phyloP scores from a whole-genome alignment of 2,888 invertebrate species.

The Plagodis dolabraria region DNA sequence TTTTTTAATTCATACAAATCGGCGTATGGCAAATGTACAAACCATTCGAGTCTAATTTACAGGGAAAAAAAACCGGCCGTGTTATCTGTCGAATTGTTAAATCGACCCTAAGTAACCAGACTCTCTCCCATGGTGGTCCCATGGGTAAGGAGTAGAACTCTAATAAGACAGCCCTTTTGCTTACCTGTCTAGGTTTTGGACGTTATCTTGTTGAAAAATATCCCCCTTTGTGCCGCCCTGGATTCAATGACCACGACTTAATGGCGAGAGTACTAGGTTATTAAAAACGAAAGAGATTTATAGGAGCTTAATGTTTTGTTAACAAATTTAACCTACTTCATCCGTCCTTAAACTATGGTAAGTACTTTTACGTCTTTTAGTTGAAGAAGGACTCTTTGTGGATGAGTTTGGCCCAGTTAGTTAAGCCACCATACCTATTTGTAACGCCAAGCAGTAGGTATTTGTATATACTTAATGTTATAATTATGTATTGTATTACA shows the following conservation, averaged over 20 bases:
- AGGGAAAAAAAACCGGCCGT: neutral
- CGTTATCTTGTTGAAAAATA: conserved; percentile 79
- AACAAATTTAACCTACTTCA: neutral
- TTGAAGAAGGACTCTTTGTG: too few species aligned
- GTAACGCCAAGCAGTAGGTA: too few species aligned
- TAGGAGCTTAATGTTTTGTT: neutral
- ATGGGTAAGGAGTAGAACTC: conserved; percentile 61
- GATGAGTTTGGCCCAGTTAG: too few species aligned
- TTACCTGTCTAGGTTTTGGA: conserved; percentile 65
- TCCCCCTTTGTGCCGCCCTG: conserved; percentile 67
- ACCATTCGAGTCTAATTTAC: too few species aligned
- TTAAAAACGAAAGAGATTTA: conserved; percentile 18
- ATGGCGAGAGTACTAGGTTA: conserved; percentile 37
- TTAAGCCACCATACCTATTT: too few species aligned
- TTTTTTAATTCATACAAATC: too few species aligned
- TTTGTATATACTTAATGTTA: too few species aligned
- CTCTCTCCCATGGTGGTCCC: conserved; percentile 72
- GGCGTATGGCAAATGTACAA: too few species aligned
- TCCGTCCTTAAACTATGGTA: too few species aligned
- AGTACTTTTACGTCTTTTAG: too few species aligned
- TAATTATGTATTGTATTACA: too few species aligned
- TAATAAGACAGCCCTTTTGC: conserved; percentile 77
- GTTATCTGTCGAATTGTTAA: conserved; percentile 1
- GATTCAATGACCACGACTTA: conserved; percentile 42
- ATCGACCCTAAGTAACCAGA: conserved; percentile 56